A percentile compares a stretch with the other conserved stretches of the same genome.
These are phyloP conservation scores for Lepidochitona cinerea DNA, from an alignment of 2,888 invertebrate genomes.

Conservation along the genomic window DNA sequence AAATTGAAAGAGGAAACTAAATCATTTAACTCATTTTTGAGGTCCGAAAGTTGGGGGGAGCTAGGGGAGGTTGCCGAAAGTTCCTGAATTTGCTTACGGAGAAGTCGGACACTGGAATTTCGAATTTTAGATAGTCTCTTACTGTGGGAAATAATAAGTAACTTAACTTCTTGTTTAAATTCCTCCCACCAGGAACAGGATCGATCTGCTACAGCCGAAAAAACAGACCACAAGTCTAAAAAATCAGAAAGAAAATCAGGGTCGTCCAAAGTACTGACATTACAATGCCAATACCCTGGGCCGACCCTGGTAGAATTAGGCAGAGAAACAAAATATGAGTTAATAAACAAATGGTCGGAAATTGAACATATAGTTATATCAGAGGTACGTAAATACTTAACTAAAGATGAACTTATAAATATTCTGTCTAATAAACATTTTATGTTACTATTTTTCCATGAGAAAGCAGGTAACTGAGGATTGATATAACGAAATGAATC, in stretches of 20 bases:
- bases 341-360: neutral
- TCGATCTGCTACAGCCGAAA: too few relatives aligned
- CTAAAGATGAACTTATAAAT: neutral
- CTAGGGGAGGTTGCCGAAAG: too few relatives aligned
- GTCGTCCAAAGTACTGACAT: neutral
- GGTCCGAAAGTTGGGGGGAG: too few relatives aligned
- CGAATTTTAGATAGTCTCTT: too few relatives aligned
- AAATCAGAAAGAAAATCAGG: neutral
- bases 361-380: neutral
- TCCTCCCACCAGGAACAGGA: too few relatives aligned
- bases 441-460: neutral
- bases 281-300: slow-evolving; percentile 1
- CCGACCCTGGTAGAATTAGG: neutral
- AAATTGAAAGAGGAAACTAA: too few relatives aligned
- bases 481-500: neutral
- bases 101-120: too few relatives aligned
- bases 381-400: neutral
- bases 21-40: too few relatives aligned
- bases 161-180: too few relatives aligned
- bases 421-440: neutral
- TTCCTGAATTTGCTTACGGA: too few relatives aligned
- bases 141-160: too few relatives aligned
- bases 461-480: neutral
- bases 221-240: neutral
- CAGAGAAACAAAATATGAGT: neutral